Base-by-base conservation (phyloP, 2,888 invertebrate species). In the Altica lythri region DNA sequence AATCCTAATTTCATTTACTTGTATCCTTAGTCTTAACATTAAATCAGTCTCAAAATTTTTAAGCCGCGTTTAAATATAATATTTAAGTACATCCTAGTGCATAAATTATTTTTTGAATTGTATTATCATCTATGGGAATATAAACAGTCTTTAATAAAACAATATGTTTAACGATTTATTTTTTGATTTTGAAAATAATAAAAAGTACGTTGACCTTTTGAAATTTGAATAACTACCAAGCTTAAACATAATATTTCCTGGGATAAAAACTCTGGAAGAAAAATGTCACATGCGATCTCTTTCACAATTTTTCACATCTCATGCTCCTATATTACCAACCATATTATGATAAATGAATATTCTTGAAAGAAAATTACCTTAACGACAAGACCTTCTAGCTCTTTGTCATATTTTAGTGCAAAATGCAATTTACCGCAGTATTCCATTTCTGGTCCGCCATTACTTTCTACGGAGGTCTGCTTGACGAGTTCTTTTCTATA, bases 401-500 rank as follows among this genome's bases (percentile, higher is more conserved):
- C 90, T 61, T 86, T 86, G 68, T 90, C 89, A 74, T 91, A 93
- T 49, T 86, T 82, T 8, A 93, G 79, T 2, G 90, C 86, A 72
- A 92, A 92, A 69, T 89, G 88, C 43, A 92, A 80, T 70, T 89
- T 90, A 6, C 92, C 92, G 53, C 86, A 86, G 68, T 86, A 87
- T 66, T 88, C 88, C 75, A 86, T 78, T 57, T 88, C 87, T 1
- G 83, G 83, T 17, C 69, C 70, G 48, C 81, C 81, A 29, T 81
- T 79, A 67, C 86, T 88, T 63, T 88, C 88, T 0, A 84, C 83
- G 1, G 89, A 89, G 0, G 86, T 82, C 71, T 89, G 87, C 4
- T 87, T 82, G 18, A 85, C 83, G 55, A 89, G 73, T 73, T 90
- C 90, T 68, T 85, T 85, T 72, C 86, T 86, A 75, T 89, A 89